A percentile compares a stretch with the other conserved stretches of the same genome.
phyloP scores from a whole-genome alignment of 2,797 vertebrate genomes.

The Poeciliopsis turneri region DNA sequence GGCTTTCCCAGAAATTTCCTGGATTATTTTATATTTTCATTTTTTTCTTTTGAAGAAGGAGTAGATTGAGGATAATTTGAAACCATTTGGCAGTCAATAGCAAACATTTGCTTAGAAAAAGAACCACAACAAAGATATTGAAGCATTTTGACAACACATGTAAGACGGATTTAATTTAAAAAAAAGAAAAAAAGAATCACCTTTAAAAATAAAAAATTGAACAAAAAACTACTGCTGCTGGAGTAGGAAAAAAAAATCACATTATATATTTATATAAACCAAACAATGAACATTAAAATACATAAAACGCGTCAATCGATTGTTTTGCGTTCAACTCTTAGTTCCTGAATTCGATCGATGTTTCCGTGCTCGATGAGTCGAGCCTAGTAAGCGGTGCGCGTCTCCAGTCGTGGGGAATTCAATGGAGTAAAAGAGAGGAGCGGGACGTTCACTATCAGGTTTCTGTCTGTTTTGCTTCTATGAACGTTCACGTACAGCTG shows the following conservation, averaged over 20 bases:
- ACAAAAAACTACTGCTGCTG: neutral
- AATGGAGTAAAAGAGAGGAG: conserved; percentile 57
- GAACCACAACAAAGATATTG: neutral
- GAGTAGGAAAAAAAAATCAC: neutral
- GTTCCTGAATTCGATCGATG: conserved; percentile 57
- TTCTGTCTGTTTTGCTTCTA: neutral
- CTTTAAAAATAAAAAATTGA: neutral
- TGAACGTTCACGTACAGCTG: rapidly evolving
- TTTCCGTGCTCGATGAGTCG: conserved; percentile 25
- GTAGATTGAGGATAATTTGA: neutral
- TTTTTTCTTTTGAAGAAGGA: neutral
- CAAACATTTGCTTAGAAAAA: neutral
- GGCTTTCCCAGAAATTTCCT: neutral
- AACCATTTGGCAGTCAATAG: neutral
- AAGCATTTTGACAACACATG: neutral
- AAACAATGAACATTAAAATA: neutral
- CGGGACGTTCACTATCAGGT: conserved; percentile 31
- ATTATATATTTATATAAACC: neutral
- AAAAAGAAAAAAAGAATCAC: neutral
- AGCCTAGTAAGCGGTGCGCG: conserved; percentile 61
- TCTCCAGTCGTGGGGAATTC: conserved; percentile 30
- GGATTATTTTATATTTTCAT: neutral
- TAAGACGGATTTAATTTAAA: neutral
- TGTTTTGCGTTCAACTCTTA: conserved; percentile 53
- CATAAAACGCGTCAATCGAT: conserved; percentile 36